Base-by-base conservation (phyloP, 1,140 invertebrate species). In the Tetramorium simillimum region DNA sequence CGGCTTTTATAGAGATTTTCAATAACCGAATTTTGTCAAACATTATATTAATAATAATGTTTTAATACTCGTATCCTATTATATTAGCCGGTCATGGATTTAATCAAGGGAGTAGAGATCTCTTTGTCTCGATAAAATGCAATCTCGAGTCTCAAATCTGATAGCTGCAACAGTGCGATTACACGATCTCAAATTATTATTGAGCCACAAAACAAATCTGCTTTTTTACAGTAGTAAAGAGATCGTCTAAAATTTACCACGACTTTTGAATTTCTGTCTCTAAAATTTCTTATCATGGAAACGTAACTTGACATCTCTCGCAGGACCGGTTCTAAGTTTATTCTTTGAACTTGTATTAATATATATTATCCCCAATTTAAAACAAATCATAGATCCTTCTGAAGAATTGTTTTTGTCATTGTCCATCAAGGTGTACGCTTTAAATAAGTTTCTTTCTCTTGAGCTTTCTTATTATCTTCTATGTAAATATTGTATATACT, bases 81-180 rank as follows among this genome's bases (percentile, higher is more conserved):
- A 60, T n/a, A 12, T 60, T 33, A 33, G 10, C 3, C 21, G 10
- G 28, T 24, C 9, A 5, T 3, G 24, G 56, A 9, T 60, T n/a
- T 18, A 18, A 63, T 18, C 18, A 63, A 63, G 6, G 14, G 33
- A n/a, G 18, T 4, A 53, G 51, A 53, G 14, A 63, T 62, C 24
- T 62, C 58, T 62, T 62, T 28, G 9, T 58, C 56, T n/a, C 24
- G 24, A 14, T 14, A 6, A 5, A 63, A 67, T 46, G 12, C 10
- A 67, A 46, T 70, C 21, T 70, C 43, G 24, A 70, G 49, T 70
- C 51, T 69, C 63, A 43, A 67, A 16, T 60, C 1, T 60, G 33
- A 51, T 21, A 58, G 3, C 3, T 33, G 14, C 33, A 62, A 62
- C 21, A 14, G 3, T 0, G 33, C 14, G n/a, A 73, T 56, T 14